Evolutionary conservation across 1,140 invertebrate species (phyloP).

Genomic region (Hyles vespertilio): DNA sequence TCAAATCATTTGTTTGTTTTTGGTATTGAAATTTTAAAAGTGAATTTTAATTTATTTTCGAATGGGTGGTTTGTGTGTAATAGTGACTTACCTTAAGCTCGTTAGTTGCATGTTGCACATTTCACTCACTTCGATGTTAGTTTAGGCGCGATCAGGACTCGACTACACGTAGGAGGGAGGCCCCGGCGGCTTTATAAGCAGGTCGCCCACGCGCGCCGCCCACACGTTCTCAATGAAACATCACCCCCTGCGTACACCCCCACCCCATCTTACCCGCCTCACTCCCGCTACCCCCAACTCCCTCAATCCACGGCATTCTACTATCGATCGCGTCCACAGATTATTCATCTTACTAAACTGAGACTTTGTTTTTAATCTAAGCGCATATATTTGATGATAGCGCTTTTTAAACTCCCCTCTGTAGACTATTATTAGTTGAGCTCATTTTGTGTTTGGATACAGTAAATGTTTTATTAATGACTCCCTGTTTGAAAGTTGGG

Average conservation of each 20-base stretch:
- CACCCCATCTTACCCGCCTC: constrained; percentile 16
- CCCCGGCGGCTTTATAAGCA: constrained; percentile 75
- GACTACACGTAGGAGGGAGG: constrained; percentile 52
- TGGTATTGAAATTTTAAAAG: too few species aligned
- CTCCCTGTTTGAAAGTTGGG: too few species aligned
- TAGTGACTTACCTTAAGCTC: constrained; percentile 39
- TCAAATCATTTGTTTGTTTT: too few species aligned
- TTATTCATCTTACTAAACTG: constrained; percentile 63
- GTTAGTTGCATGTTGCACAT: constrained; percentile 50
- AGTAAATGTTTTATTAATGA: too few species aligned
- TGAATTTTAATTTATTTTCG: too few species aligned
- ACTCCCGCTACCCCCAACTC: constrained; percentile 5
- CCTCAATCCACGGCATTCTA: constrained; percentile 33
- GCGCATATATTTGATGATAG: constrained; percentile 9
- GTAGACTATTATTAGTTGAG: too few species aligned
- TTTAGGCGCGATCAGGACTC: constrained; percentile 36
- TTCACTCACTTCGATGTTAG: constrained; percentile 38
- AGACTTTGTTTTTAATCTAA: constrained; percentile 25
- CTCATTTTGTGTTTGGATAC: too few species aligned
- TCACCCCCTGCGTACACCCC: constrained; percentile 34
- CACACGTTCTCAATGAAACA: constrained; percentile 80
- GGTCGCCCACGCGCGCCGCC: constrained; percentile 71
- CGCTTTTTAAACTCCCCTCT: too few species aligned
- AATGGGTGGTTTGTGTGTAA: too few species aligned
- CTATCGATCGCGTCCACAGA: constrained; percentile 68